Evolutionary conservation across 2,113 vertebrate species (phyloP), one percentile per base, ranked within the genome.

Genomic region (Python bivittatus): DNA sequence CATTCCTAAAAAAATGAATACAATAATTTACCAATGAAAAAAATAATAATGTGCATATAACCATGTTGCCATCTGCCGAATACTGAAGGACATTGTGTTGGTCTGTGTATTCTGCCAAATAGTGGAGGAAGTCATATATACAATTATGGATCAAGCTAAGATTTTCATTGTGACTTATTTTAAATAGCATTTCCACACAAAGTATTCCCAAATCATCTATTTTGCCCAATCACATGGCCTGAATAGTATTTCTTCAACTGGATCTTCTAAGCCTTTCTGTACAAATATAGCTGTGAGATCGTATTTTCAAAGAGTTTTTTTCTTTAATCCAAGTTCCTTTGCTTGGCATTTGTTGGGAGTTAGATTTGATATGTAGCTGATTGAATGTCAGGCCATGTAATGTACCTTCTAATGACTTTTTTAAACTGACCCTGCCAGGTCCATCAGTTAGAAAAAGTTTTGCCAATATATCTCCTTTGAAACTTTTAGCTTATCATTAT

Each of bases 401-500:
- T 90, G 90, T 4, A 1, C 83, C 12, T 61, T 54, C 25, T 92
- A 22, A 48, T 54, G 23, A 85, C 1, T 48, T 42, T 90, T 88
- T 93, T 83, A 95, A 95, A 57, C 1, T 89, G 38, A 92, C 68
- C 68, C 38, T 93, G 88, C 38, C 23, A 61, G 25, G 58, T 92
- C 84, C 27, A 0, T 4, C 23, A 52, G 3, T 88, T 95, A 92
- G 29, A 88, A 93, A 93, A 89, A 68, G 93, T 68, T 27, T 91
- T 52, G 53, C 3, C 93, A 95, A 94, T 88, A 44, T 93, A 92
- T 27, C 58, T 86, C 25, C 56, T 29, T 60, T 42, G 85, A 85
- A 58, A 86, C 87, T 79, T 95, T 93, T 85, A 89, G 44, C 88
- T n/a, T 23, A 88, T 93, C 84, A 91, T 87, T 91, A 84, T 44